Evolutionary conservation across 2,113 vertebrate species (phyloP).

Genomic region (Tenebrosternarchus preto): DNA sequence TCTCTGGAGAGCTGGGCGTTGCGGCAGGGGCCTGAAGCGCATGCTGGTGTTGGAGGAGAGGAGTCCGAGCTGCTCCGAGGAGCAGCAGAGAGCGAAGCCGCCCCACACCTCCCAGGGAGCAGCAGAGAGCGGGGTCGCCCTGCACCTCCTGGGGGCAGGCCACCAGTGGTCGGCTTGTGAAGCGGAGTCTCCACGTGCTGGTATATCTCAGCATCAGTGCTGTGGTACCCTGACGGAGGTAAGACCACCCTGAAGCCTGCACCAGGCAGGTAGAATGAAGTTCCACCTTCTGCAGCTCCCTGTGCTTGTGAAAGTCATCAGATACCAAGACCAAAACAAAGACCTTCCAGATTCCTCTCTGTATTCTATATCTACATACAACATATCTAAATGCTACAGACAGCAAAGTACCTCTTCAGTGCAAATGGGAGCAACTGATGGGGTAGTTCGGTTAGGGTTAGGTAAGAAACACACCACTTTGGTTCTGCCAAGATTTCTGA

Average conservation of each 20-base stretch:
- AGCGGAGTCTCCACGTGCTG: constrained; percentile 43
- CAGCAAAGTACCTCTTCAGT: constrained; percentile 40
- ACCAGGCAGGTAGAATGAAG: constrained; percentile 13
- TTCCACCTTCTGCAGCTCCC: constrained; percentile 9
- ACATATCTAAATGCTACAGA: constrained; percentile 46
- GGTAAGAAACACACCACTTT: constrained; percentile 8
- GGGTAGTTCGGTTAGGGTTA: not conserved
- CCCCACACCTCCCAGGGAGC: constrained; percentile 32
- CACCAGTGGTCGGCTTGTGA: constrained; percentile 19
- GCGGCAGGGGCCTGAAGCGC: constrained; percentile 25
- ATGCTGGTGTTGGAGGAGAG: constrained; percentile 56
- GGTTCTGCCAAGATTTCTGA: constrained; percentile 39
- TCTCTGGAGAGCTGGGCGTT: constrained; percentile 13
- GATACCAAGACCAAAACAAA: constrained; percentile 9
- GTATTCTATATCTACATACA: constrained; percentile 18
- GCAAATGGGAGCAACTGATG: constrained; percentile 23
- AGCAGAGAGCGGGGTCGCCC: constrained; percentile 34
- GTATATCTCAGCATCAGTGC: constrained; percentile 40
- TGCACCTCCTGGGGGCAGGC: not conserved
- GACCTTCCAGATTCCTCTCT: not conserved
- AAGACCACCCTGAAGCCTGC: constrained; percentile 23
- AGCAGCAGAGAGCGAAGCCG: constrained; percentile 32
- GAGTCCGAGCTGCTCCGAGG: constrained; percentile 18
- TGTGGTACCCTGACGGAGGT: constrained; percentile 6
- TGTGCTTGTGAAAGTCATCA: constrained; percentile 28